These are phyloP conservation scores for Neotoxoptera formosana DNA, from an alignment of 1,140 invertebrate genomes.

Conservation along the genomic window DNA sequence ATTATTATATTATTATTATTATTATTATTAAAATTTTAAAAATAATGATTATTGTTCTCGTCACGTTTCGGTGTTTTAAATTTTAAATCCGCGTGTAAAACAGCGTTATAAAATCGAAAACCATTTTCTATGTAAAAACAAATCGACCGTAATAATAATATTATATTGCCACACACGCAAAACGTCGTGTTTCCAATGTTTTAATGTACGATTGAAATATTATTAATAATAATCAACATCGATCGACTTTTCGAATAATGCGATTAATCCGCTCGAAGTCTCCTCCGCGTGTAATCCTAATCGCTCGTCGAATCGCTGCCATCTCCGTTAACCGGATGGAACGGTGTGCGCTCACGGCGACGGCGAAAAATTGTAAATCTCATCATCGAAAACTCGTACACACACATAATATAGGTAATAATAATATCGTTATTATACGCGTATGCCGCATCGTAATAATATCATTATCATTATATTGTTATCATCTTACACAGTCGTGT, in stretches of 20 bases:
- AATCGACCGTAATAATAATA: neutral
- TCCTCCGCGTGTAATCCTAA: neutral
- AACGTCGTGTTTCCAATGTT: neutral
- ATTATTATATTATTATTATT: neutral
- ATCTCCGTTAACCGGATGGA: constrained; percentile 9
- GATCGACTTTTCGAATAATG: neutral
- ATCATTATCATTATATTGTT: neutral
- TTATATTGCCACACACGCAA: neutral
- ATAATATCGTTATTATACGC: neutral
- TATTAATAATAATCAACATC: neutral
- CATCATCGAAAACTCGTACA: neutral
- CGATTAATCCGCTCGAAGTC: neutral
- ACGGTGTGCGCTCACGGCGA: neutral
- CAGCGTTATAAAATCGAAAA: neutral
- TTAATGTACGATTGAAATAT: neutral
- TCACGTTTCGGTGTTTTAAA: neutral
- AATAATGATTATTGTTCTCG: neutral
- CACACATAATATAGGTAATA: neutral
- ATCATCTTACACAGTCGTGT: neutral
- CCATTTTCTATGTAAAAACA: neutral
- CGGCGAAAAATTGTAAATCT: neutral
- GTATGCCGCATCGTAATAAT: neutral
- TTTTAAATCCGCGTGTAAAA: neutral
- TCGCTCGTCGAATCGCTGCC: neutral
- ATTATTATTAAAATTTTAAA: neutral